Base-by-base conservation (phyloP, 2,888 invertebrate species). In the Malacosoma neustria region DNA sequence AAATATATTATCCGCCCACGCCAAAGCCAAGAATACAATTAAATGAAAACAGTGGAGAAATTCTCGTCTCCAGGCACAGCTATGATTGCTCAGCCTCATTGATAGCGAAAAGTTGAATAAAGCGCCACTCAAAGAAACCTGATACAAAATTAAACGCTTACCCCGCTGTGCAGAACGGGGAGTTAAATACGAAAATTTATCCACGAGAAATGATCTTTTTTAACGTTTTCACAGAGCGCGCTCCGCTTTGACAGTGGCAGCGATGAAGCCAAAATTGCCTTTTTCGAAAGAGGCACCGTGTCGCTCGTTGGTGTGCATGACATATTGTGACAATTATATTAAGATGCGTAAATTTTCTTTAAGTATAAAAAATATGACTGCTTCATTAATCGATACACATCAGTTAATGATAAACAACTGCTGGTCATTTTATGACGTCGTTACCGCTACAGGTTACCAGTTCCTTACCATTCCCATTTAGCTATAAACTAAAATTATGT, bases 201-300 rank as follows among this genome's bases (percentile, higher is more conserved):
- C 45, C 48, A 56, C 46, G 47, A 49, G 53, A 57, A 64, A 63
- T 62, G 57, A 63, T 61, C 55, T 51, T 54, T 54, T 57, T 59
- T 51, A 48, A 57, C 60, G 54, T 63, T 62, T 60, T 48, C 63
- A 55, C 55, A 62, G 64, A 58, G 60, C 42, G 45, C 50, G n/a
- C n/a, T n/a, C 46, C 50, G 49, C 51, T 45, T 49, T 54, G 55
- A 56, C 49, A 57, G 49, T 47, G 43, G 43, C 61, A 61, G 57
- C 61, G 49, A 57, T 42, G 58, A 50, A 52, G 51, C 53, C 51
- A 49, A 65, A 69, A 69, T 70, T 65, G 63, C 55, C 63, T 70
- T 68, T 59, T 53, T 42, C 54, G 48, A 46, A 43, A 46, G 57
- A 46, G 32, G 40, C 35, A 39, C 37, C 4, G 22, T 22, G 22